Conservation (phyloP, 2,113 vertebrate species). For the Mesocricetus auratus region DNA sequence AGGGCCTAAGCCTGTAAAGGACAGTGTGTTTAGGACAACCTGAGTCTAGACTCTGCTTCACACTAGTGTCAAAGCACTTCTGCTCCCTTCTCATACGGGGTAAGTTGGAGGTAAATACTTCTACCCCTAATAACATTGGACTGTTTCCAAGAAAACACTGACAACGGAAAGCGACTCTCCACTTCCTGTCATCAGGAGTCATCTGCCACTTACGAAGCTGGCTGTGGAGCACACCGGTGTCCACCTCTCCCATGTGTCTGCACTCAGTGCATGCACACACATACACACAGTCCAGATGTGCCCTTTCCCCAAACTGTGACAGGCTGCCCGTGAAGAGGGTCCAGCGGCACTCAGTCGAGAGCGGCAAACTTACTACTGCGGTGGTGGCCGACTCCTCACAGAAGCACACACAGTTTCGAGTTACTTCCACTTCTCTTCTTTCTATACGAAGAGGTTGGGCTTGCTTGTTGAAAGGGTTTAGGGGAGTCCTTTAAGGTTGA, state of each 20-base stretch:
- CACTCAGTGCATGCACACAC: no score
- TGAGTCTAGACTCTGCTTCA: not conserved
- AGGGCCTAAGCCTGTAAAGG: not conserved
- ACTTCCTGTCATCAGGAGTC: not conserved
- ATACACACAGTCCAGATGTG: not conserved
- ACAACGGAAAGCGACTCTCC: not conserved
- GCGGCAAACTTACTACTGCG: not conserved
- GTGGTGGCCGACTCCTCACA: not conserved
- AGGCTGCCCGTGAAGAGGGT: not conserved
- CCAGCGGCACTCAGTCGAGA: not conserved
- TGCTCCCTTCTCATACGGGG: not conserved
- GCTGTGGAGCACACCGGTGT: not conserved
- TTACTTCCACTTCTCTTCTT: not conserved
- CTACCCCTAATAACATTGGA: not conserved
- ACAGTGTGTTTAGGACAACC: not conserved
- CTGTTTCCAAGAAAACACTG: not conserved
- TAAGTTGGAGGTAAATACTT: not conserved
- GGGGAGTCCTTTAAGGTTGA: not conserved
- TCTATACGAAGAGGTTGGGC: slow-evolving; percentile 6
- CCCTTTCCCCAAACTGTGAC: not conserved
- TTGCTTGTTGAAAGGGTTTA: not conserved
- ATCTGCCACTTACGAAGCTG: not conserved
- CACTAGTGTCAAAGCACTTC: slow-evolving; percentile 21
- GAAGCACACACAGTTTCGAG: not conserved
- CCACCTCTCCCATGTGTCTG: not conserved